phyloP scores from a whole-genome alignment of 1,140 invertebrate genomes.

The Eubasilissa regina region DNA sequence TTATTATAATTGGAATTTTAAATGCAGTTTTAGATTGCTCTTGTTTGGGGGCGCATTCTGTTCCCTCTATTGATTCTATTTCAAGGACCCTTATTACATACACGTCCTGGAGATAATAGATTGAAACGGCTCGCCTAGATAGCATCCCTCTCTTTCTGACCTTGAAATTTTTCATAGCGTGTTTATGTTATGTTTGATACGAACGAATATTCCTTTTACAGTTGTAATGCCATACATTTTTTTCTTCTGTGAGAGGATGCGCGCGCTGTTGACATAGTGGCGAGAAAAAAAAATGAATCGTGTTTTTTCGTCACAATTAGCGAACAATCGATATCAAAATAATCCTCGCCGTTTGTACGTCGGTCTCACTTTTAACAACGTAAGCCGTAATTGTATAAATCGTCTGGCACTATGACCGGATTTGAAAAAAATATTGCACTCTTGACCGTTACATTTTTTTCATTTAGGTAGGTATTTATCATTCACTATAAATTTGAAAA shows the following conservation, averaged over 20 bases:
- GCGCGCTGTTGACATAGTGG: no score
- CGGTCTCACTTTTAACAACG: no score
- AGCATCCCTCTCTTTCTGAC: conserved; percentile 11
- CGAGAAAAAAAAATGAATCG: no score
- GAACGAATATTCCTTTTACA: not conserved
- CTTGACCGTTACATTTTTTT: no score
- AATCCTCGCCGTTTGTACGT: no score
- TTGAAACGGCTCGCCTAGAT: not conserved
- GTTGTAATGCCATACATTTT: not conserved
- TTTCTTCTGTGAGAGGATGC: conserved; percentile 1
- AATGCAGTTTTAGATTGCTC: not conserved
- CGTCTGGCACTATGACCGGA: no score
- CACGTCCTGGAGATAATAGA: not conserved
- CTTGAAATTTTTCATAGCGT: conserved; percentile 21
- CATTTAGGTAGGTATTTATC: no score
- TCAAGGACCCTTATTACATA: conserved; percentile 27
- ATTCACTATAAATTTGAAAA: no score
- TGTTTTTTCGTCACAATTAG: no score
- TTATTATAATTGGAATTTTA: conserved; percentile 1
- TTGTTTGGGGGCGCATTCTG: not conserved
- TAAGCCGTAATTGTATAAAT: no score
- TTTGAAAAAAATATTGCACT: no score
- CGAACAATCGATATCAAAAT: no score
- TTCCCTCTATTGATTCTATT: conserved; percentile 19
- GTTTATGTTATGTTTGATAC: not conserved